Conservation (phyloP, 2,888 invertebrate species). For the Calameuta pallipes region DNA sequence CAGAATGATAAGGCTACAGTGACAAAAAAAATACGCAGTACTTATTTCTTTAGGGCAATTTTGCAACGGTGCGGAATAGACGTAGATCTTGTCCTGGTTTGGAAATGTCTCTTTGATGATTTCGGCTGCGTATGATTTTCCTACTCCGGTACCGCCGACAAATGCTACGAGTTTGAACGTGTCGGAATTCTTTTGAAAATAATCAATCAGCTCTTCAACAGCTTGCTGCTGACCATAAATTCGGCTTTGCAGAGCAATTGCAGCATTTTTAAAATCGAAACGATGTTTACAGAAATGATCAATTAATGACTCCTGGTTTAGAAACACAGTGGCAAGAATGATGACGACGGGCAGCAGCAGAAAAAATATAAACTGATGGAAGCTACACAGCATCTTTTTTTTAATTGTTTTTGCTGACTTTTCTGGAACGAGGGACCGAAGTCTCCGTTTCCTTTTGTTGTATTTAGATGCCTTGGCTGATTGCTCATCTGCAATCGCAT, state of each 20-base stretch:
- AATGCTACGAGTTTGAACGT: constrained; percentile 45
- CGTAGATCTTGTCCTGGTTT: constrained; percentile 28
- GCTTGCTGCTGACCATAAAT: constrained; percentile 53
- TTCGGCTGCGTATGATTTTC: constrained; percentile 55
- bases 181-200: constrained; percentile 29
- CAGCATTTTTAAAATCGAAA: constrained; percentile 39
- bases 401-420: constrained; percentile 8
- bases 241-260: constrained; percentile 36
- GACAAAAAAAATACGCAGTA: constrained; percentile 33
- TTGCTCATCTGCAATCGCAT: not conserved
- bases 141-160: constrained; percentile 58
- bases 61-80: constrained; percentile 41
- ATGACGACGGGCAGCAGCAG: constrained; percentile 23
- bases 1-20: constrained; percentile 51
- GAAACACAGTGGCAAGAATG: constrained; percentile 16
- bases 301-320: constrained; percentile 13
- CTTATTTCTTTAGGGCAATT: constrained; percentile 29
- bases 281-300: constrained; percentile 30
- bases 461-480: constrained; percentile 9
- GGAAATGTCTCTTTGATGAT: constrained; percentile 50
- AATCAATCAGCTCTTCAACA: constrained; percentile 31
- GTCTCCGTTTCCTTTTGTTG: constrained; percentile 31
- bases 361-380: constrained; percentile 25
- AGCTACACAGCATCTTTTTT: not conserved
- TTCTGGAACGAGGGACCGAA: constrained; percentile 34